phyloP scores from a whole-genome alignment of 1,140 invertebrate genomes.

The Drosophila kurseongensis region DNA sequence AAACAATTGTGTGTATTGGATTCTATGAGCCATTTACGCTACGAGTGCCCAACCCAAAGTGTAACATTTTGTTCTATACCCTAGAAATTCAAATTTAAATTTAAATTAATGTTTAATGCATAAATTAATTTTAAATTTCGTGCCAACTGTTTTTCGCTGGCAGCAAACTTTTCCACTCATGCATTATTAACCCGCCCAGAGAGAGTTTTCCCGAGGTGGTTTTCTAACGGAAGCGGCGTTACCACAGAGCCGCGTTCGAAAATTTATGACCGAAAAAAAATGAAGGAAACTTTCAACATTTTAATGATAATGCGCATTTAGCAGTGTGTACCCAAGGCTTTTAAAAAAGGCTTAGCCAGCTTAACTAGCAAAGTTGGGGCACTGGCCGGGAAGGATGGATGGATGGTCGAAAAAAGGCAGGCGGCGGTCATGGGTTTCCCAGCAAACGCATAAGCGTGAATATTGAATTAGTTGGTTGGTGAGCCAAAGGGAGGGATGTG shows the following conservation, averaged over 20 bases:
- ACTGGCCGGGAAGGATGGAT: slow-evolving; percentile 4
- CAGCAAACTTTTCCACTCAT: slow-evolving; percentile 57
- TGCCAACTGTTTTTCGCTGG: slow-evolving; percentile 41
- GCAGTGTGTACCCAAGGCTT: slow-evolving; percentile 80
- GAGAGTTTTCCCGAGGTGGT: slow-evolving; percentile 38
- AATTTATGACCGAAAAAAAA: slow-evolving; percentile 71
- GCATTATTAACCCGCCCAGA: slow-evolving; percentile 66
- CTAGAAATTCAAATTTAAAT: slow-evolving; percentile 33
- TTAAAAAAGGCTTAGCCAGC: slow-evolving; percentile 82
- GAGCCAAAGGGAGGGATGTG: not conserved
- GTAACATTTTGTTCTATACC: not conserved
- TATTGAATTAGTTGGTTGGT: slow-evolving; percentile 66
- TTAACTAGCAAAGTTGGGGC: slow-evolving; percentile 77
- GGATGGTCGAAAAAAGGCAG: slow-evolving; percentile 7
- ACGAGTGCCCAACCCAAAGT: not conserved
- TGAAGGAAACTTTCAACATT: slow-evolving; percentile 74
- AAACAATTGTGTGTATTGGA: not conserved
- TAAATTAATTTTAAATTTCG: slow-evolving; percentile 58
- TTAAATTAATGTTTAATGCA: slow-evolving; percentile 63
- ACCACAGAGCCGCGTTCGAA: slow-evolving; percentile 50
- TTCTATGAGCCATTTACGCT: not conserved
- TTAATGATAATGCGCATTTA: slow-evolving; percentile 83
- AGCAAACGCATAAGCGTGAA: slow-evolving; percentile 70
- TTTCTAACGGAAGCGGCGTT: slow-evolving; percentile 55
- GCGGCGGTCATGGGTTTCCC: slow-evolving; percentile 11